Conservation (phyloP, 2,888 invertebrate genomes). For the Xylota segnis region DNA sequence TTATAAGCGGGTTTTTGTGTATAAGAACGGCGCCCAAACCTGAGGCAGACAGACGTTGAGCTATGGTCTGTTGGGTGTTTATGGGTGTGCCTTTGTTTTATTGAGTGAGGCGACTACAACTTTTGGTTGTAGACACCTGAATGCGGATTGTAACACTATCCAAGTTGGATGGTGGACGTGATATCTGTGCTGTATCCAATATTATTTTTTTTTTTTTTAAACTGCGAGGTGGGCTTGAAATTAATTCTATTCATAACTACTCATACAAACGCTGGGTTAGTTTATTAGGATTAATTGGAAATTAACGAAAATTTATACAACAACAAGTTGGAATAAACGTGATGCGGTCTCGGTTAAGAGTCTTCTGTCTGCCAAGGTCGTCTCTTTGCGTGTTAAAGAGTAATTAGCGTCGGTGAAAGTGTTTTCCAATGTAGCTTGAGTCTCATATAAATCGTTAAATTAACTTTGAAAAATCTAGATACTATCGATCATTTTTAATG, state of each 20-base stretch:
- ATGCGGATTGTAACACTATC: neutral
- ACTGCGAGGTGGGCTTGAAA: too few relatives aligned
- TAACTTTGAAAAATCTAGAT: slow-evolving; percentile 30
- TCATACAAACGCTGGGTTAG: neutral
- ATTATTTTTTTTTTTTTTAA: too few relatives aligned
- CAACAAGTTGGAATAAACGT: neutral
- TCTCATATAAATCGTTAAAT: slow-evolving; percentile 20
- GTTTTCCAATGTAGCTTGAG: neutral
- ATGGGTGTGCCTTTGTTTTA: slow-evolving; percentile 23
- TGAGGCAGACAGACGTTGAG: neutral
- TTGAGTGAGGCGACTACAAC: neutral
- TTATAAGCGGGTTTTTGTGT: slow-evolving; percentile 6
- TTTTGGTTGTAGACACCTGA: slow-evolving; percentile 1
- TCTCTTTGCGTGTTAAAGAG: neutral
- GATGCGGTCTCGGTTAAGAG: neutral
- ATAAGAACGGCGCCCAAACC: neutral
- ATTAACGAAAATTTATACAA: neutral
- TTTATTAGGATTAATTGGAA: neutral
- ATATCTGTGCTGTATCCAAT: neutral
- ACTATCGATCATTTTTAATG: neutral
- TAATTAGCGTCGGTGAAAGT: slow-evolving; percentile 22
- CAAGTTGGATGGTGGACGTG: slow-evolving; percentile 3
- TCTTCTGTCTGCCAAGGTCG: slow-evolving; percentile 2
- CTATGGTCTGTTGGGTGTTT: neutral
- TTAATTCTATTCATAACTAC: too few relatives aligned